Percentiles rank a stretch among this genome's conserved stretches.
Evolutionary conservation across 2,888 invertebrate genomes (phyloP).

Genomic region (Lottia gigantea): DNA sequence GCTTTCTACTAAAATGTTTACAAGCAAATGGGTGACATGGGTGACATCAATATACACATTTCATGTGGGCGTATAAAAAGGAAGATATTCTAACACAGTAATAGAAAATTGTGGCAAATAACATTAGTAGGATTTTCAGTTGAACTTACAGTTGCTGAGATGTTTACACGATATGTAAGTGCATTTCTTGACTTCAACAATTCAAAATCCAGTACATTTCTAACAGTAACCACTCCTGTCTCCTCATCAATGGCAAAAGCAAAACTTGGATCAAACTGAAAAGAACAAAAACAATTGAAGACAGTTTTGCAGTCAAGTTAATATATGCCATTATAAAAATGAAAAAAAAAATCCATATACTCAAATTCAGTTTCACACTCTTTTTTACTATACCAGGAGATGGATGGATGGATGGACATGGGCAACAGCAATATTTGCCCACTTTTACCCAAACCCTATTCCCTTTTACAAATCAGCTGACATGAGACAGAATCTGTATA

Average conservation of each 20-base stretch:
- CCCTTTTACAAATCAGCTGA: too few relatives aligned
- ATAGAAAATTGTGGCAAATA: neutral
- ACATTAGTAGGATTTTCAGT: neutral
- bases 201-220: constrained; percentile 43
- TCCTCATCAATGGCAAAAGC: constrained; percentile 33
- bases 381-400: neutral
- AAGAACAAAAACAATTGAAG: constrained; percentile 3
- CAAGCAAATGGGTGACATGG: too few relatives aligned
- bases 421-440: too few relatives aligned
- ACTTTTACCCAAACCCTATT: too few relatives aligned
- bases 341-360: too few relatives aligned
- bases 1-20: too few relatives aligned
- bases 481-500: too few relatives aligned
- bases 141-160: constrained; percentile 42
- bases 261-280: constrained; percentile 25
- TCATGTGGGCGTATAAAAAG: too few relatives aligned
- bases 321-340: too few relatives aligned
- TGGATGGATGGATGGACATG: too few relatives aligned
- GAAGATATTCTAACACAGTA: neutral
- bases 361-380: too few relatives aligned
- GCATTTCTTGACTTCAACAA: constrained; percentile 14
- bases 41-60: too few relatives aligned
- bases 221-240: constrained; percentile 33
- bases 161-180: constrained; percentile 27
- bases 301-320: neutral